Evolutionary conservation across 1,140 invertebrate genomes (phyloP).

Genomic region (Heliconius nattereri): DNA sequence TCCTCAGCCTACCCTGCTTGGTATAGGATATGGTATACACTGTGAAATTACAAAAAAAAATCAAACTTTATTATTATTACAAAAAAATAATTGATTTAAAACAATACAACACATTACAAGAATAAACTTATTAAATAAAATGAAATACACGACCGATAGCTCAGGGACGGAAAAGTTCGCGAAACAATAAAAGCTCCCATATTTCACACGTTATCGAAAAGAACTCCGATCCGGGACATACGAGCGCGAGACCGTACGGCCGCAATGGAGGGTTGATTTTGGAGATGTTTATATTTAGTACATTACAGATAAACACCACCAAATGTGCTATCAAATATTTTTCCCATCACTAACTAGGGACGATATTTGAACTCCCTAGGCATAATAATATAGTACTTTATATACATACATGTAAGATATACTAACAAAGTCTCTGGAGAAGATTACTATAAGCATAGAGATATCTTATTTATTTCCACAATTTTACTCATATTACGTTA

Average conservation of each 20-base stretch:
- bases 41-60: not conserved
- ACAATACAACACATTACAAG: slow-evolving; percentile 31
- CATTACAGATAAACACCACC: too few species aligned
- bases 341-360: too few species aligned
- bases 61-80: slow-evolving; percentile 7
- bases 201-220: slow-evolving; percentile 37
- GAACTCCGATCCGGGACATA: slow-evolving; percentile 35
- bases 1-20: not conserved
- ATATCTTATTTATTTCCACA: too few species aligned
- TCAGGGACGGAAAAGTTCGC: slow-evolving; percentile 37
- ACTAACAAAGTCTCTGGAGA: too few species aligned
- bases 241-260: slow-evolving; percentile 29
- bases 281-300: not conserved
- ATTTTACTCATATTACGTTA: too few species aligned
- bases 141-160: slow-evolving; percentile 42
- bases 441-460: too few species aligned
- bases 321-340: too few species aligned
- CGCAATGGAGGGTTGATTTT: slow-evolving; percentile 11
- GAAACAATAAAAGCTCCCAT: slow-evolving; percentile 42
- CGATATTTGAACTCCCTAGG: too few species aligned
- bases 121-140: slow-evolving; percentile 44
- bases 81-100: slow-evolving; percentile 33
- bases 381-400: too few species aligned
- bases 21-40: not conserved
- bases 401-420: too few species aligned